Conservation (phyloP, 92 coral and sea anemone genomes). For the Epizoanthus scotinus region DNA sequence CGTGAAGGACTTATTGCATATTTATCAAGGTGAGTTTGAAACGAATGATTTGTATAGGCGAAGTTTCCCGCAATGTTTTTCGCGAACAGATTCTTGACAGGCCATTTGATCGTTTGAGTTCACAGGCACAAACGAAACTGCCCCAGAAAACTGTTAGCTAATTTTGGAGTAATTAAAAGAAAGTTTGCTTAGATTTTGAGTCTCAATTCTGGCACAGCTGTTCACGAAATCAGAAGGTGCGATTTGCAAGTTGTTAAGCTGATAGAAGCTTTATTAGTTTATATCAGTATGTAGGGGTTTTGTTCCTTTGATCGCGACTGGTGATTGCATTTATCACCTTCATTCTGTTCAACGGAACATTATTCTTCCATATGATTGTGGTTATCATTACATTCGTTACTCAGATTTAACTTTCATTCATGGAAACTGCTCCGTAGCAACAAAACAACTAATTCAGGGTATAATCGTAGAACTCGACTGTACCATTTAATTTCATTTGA, state of each 20-base stretch:
- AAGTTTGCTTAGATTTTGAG: neutral
- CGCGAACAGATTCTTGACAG: conserved; percentile 44
- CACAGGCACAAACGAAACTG: conserved; percentile 5
- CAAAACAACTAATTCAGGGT: neutral
- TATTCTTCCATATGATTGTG: neutral
- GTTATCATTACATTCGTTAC: neutral
- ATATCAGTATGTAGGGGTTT: neutral
- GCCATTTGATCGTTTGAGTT: conserved; percentile 33
- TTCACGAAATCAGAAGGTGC: neutral
- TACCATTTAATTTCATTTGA: conserved; percentile 1
- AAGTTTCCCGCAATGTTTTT: conserved; percentile 25
- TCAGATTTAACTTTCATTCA: neutral
- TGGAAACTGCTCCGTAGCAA: neutral
- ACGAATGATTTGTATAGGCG: neutral
- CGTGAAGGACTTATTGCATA: conserved; percentile 12
- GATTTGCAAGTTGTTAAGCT: neutral
- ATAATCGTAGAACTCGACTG: neutral
- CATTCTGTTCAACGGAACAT: conserved; percentile 1
- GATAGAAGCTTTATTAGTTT: conserved; percentile 18
- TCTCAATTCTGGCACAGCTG: neutral
- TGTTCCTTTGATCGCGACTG: conserved; percentile 2
- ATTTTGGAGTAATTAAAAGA: conserved; percentile 18
- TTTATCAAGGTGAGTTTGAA: conserved; percentile 22
- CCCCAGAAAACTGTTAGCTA: conserved; percentile 28
- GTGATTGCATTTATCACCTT: conserved; percentile 17